A percentile compares a stretch with the other conserved stretches of the same genome.
Conservation (phyloP, 2,113 vertebrate genomes). For the Phyllostomus discolor region DNA sequence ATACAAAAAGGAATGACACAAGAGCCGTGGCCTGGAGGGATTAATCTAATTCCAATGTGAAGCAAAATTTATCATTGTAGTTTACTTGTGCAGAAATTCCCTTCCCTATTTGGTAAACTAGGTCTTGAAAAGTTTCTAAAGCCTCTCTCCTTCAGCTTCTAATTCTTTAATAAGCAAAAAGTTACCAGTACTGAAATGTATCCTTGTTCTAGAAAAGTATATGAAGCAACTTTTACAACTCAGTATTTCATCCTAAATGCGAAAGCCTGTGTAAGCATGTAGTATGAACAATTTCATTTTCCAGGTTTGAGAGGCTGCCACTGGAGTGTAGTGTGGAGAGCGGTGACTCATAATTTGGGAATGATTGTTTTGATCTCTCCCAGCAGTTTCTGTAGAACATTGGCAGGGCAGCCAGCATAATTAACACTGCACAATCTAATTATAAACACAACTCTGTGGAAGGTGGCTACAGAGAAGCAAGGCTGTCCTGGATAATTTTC, state of each 20-base stretch:
- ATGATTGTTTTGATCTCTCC: conserved; percentile 40
- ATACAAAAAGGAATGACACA: neutral
- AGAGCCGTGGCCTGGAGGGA: neutral
- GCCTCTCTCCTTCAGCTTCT: neutral
- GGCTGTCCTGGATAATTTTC: neutral
- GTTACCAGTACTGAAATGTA: neutral
- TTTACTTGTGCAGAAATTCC: conserved; percentile 13
- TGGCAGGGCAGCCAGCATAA: conserved; percentile 4
- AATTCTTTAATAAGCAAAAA: conserved; percentile 3
- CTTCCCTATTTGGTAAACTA: neutral
- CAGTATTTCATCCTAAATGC: neutral
- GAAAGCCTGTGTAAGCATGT: neutral
- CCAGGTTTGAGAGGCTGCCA: neutral
- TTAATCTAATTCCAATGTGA: neutral
- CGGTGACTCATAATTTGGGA: conserved; percentile 47
- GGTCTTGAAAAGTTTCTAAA: neutral
- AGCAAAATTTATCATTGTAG: conserved; percentile 15
- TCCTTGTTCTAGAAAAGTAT: neutral
- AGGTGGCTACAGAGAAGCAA: conserved; percentile 7
- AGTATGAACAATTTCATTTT: neutral
- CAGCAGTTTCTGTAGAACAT: neutral
- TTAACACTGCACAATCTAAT: conserved; percentile 53
- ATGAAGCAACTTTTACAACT: neutral
- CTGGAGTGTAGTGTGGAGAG: neutral
- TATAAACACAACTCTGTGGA: conserved; percentile 34